Base-by-base conservation (phyloP, 2,797 vertebrate species). In the Oophaga sylvatica region DNA sequence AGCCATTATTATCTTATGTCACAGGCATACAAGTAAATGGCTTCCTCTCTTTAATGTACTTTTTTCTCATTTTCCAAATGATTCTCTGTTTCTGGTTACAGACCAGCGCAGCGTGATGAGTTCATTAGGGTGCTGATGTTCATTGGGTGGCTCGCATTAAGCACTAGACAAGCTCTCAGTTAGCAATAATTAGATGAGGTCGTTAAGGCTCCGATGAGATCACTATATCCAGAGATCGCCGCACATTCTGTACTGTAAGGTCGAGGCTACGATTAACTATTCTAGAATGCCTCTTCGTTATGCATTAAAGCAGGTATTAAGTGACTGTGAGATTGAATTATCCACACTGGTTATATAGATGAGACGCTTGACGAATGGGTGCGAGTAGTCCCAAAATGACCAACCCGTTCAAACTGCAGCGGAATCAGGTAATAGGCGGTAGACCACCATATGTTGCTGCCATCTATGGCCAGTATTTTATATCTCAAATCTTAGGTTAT, bases 181-280 rank as follows among this genome's bases (percentile, higher is more conserved):
- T 93, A 92, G 91, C 88, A 91, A 92, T 93, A 94, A 94, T 94
- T 94, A 94, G 92, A 94, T 94, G 94, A 94, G 92, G 90, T 94
- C 93, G 93, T 94, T 94, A 93, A 93, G 93, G 91, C 88, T 90
- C 92, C 92, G 93, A 90, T 94, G 93, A 94, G 93, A 93, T 94
- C 94, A 94, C 71, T 0, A 90, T 91, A 93, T 91, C 91, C 91
- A 92, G 91, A 92, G 92, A 93, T 90, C 90, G 90, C 79, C 90
- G 92, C 88, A 87, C 80, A 48, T 90, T 91, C 90, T 90, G 93
- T 3, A 41, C 90, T 91, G 89, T 93, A 92, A 94, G 93, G 93
- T 94, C 93, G 93, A 92, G 93, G 91, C 91, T 93, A 87, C 92
- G 85, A 93, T 94, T 89, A 93, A 93, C 65, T 89, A 91, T 93